Conservation (phyloP, 2,113 vertebrate genomes). For the Phoenicopterus ruber region DNA sequence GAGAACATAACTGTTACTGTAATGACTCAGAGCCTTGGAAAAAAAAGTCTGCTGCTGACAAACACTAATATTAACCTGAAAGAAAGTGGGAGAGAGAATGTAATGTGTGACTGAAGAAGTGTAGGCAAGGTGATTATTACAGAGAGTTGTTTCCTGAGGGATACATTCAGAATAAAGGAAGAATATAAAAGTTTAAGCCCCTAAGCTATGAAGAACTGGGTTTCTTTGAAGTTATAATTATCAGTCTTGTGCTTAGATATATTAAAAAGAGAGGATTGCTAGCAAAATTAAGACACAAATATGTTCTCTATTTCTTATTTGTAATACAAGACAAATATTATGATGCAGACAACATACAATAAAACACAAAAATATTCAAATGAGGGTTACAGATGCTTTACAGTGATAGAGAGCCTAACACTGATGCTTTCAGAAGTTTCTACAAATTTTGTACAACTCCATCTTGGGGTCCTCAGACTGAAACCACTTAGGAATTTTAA, state of each 20-base stretch:
- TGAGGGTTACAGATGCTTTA: background rate
- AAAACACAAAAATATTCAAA: background rate
- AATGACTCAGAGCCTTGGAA: slow-evolving; percentile 71
- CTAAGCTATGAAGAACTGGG: background rate
- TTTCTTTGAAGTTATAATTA: slow-evolving; percentile 30
- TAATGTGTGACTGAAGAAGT: slow-evolving; percentile 56
- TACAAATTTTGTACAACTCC: background rate
- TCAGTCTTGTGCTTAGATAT: slow-evolving; percentile 20
- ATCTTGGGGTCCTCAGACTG: background rate
- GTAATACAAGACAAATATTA: slow-evolving; percentile 37
- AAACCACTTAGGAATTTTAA: background rate
- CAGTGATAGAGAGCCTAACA: background rate
- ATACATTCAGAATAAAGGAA: slow-evolving; percentile 53
- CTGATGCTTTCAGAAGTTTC: background rate
- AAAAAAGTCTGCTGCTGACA: slow-evolving; percentile 59
- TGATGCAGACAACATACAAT: background rate
- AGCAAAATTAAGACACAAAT: slow-evolving; percentile 40
- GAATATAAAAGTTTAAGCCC: slow-evolving; percentile 50
- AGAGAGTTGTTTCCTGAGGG: slow-evolving; percentile 43
- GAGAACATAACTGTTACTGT: slow-evolving; percentile 60
- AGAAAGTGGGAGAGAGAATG: slow-evolving; percentile 61
- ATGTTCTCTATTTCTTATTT: slow-evolving; percentile 22
- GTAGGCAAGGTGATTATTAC: slow-evolving; percentile 59
- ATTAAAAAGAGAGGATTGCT: slow-evolving; percentile 35
- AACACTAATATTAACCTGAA: slow-evolving; percentile 62